phyloP scores from a whole-genome alignment of 2,888 invertebrate genomes.

The Leucozona laternaria region DNA sequence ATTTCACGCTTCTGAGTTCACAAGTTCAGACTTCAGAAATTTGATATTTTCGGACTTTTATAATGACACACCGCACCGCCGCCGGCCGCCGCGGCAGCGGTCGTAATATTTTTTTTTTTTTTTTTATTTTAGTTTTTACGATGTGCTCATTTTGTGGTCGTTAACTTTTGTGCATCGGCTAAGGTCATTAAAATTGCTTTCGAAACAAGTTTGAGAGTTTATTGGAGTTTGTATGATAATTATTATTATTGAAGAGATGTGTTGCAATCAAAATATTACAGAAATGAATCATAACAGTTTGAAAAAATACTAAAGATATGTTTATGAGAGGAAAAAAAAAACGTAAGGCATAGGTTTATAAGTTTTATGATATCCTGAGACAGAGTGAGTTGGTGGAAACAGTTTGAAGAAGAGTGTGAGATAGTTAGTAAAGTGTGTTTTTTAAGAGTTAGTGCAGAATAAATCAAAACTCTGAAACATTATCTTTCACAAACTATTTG shows the following conservation, averaged over 20 bases:
- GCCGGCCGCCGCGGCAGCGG: neutral
- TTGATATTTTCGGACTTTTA: slow-evolving; percentile 30
- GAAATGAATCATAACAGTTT: slow-evolving; percentile 4
- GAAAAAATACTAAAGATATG: neutral
- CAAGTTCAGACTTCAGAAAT: slow-evolving; percentile 39
- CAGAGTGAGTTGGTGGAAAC: too few relatives aligned
- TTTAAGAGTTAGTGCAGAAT: too few relatives aligned
- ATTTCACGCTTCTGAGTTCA: slow-evolving; percentile 43
- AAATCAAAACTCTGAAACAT: too few relatives aligned
- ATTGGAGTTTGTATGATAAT: neutral
- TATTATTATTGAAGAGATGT: neutral
- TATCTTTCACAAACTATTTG: too few relatives aligned
- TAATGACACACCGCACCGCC: neutral
- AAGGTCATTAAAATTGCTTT: slow-evolving; percentile 25
- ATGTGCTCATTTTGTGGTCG: slow-evolving; percentile 35
- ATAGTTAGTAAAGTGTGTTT: too few relatives aligned
- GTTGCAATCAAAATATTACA: slow-evolving; percentile 1
- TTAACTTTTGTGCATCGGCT: slow-evolving; percentile 25
- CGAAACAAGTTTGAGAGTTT: slow-evolving; percentile 8
- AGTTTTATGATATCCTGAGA: neutral
- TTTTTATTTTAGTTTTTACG: slow-evolving; percentile 12
- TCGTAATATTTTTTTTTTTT: slow-evolving; percentile 10
- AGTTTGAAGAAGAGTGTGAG: too few relatives aligned
- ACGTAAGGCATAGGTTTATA: neutral
- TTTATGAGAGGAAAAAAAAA: neutral